Evolutionary conservation across 2,888 invertebrate species (phyloP).

Genomic region (Ophion obscuratus): DNA sequence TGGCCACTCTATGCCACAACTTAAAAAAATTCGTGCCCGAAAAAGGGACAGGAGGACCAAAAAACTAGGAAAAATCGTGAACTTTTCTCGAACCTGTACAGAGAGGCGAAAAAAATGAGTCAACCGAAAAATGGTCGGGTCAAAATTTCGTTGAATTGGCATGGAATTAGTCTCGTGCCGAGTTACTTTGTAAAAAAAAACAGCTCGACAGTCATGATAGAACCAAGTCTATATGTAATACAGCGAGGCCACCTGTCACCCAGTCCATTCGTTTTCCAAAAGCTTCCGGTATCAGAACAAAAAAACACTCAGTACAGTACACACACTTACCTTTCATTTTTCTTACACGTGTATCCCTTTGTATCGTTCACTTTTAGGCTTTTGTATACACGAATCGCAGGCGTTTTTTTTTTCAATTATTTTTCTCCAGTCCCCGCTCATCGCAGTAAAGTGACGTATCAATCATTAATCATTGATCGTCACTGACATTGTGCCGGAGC

Average conservation of each 20-base stretch:
- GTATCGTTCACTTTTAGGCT: conserved; percentile 22
- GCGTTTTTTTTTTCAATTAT: background rate
- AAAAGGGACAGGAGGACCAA: too few relatives aligned
- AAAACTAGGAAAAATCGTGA: too few relatives aligned
- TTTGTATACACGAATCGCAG: background rate
- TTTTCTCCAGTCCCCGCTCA: background rate
- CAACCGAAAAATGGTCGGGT: too few relatives aligned
- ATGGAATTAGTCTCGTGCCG: background rate
- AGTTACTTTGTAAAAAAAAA: background rate
- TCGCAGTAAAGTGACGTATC: conserved; percentile 16
- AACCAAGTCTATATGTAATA: background rate
- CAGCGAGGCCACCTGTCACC: conserved; percentile 52
- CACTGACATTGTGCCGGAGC: conserved; percentile 22
- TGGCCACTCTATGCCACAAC: too few relatives aligned
- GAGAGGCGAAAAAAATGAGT: too few relatives aligned
- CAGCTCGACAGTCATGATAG: background rate
- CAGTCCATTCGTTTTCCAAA: conserved; percentile 1
- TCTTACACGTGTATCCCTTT: conserved; percentile 34
- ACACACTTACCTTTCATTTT: background rate
- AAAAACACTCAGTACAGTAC: background rate
- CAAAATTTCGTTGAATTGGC: too few relatives aligned
- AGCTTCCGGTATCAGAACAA: conserved; percentile 47
- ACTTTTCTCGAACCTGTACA: too few relatives aligned
- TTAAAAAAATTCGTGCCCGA: too few relatives aligned
- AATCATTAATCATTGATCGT: conserved; percentile 60